Percentiles rank a stretch among this genome's conserved stretches.
These are phyloP conservation scores for Ceratina japonica DNA, from an alignment of 1,140 invertebrate genomes.

Conservation along the genomic window DNA sequence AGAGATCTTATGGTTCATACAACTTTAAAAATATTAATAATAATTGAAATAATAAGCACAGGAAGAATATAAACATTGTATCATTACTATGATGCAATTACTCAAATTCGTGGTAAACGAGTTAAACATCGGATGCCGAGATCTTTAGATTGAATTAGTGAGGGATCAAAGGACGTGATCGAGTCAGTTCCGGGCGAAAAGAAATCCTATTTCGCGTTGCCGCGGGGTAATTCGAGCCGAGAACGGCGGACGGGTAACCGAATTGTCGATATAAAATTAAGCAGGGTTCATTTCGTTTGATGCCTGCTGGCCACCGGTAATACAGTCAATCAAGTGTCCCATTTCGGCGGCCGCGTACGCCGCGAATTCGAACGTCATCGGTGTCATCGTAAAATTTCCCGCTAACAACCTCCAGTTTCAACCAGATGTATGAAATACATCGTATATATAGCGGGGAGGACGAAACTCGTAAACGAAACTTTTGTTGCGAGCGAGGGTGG, in stretches of 20 bases:
- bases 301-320: neutral
- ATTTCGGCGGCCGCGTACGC: neutral
- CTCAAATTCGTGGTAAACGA: no score
- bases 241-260: neutral
- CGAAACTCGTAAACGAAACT: neutral
- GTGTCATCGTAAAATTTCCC: conserved; percentile 8
- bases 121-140: no score
- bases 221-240: neutral
- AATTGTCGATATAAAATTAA: conserved; percentile 23
- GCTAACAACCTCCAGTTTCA: neutral
- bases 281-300: neutral
- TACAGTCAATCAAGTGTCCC: conserved; percentile 7
- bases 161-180: neutral
- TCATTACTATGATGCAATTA: no score
- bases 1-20: no score
- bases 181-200: neutral
- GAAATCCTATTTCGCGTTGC: neutral
- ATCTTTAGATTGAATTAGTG: no score
- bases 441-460: neutral
- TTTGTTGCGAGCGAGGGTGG: neutral
- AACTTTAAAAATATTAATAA: no score
- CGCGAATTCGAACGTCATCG: neutral
- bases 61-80: no score
- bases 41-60: no score
- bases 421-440: neutral